A percentile compares a stretch with the other conserved stretches of the same genome.
These are phyloP conservation scores for Leptoclinus maculatus DNA, from an alignment of 2,797 vertebrate genomes.

Conservation along the genomic window DNA sequence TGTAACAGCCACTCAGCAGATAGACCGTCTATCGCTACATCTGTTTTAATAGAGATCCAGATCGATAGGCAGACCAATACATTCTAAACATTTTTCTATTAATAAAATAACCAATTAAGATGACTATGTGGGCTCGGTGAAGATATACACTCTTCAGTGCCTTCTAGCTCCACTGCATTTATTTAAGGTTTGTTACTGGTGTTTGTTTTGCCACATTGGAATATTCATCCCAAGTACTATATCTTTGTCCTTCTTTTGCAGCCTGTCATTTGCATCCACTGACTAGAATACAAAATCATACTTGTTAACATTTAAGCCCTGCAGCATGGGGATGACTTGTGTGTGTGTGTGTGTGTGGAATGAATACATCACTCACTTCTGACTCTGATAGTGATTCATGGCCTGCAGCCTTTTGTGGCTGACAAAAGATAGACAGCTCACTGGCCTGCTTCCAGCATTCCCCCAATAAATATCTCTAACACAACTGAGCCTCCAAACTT, in stretches of 20 bases:
- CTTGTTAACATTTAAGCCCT: conserved; percentile 74
- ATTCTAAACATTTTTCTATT: conserved; percentile 7
- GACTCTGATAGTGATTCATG: conserved; percentile 68
- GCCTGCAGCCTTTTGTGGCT: conserved; percentile 59
- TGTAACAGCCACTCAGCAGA: not conserved
- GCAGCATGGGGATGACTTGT: conserved; percentile 59
- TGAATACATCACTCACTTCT: conserved; percentile 69
- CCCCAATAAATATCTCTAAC: conserved; percentile 38
- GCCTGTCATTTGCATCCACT: conserved; percentile 64
- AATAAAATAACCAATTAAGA: conserved; percentile 35
- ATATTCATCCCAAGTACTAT: conserved; percentile 47
- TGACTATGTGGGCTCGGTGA: conserved; percentile 14
- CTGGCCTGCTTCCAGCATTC: conserved; percentile 51
- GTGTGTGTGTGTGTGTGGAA: conserved; percentile 66
- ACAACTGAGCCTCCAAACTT: conserved; percentile 45
- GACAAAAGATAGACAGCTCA: conserved; percentile 71
- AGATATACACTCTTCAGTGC: conserved; percentile 3
- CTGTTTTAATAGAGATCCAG: conserved; percentile 5
- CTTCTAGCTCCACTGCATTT: conserved; percentile 18
- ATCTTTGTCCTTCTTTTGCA: conserved; percentile 63
- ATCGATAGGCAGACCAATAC: not conserved
- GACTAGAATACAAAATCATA: conserved; percentile 66
- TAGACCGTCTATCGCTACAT: not conserved
- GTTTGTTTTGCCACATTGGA: conserved; percentile 20
- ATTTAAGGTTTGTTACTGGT: conserved; percentile 34